Conservation (phyloP, 2,888 invertebrate species). For the Epirrhoe alternata region DNA sequence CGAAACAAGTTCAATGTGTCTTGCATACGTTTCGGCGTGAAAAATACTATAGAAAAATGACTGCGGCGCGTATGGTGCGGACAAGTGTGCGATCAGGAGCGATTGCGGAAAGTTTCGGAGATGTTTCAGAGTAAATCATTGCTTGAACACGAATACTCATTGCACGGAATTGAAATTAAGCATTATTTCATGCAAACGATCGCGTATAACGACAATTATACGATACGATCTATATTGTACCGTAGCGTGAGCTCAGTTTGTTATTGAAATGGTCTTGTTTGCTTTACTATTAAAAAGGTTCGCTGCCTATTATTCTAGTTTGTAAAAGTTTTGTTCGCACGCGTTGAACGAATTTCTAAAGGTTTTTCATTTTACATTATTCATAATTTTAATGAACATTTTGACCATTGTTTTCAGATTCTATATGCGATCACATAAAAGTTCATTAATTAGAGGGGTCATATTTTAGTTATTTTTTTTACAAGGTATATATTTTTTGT, state of each 20-base stretch:
- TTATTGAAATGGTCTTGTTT: constrained; percentile 59
- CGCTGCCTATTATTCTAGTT: constrained; percentile 14
- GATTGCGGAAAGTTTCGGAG: background rate
- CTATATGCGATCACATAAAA: background rate
- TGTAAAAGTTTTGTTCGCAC: background rate
- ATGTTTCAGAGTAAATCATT: background rate
- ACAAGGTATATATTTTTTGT: no score
- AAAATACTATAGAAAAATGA: no score
- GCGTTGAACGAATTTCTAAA: background rate
- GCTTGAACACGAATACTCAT: constrained; percentile 56
- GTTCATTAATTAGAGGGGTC: background rate
- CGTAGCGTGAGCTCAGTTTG: constrained; percentile 54
- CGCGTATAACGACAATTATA: constrained; percentile 47
- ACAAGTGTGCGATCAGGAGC: no score
- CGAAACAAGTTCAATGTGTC: no score
- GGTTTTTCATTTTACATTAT: background rate
- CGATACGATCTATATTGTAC: constrained; percentile 30
- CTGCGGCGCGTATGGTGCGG: no score
- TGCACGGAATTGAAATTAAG: constrained; percentile 79
- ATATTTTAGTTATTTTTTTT: background rate
- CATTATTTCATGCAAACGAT: constrained; percentile 80
- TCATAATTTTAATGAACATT: background rate
- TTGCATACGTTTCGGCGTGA: no score
- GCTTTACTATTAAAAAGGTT: constrained; percentile 42
- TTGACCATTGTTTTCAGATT: background rate